Base-by-base conservation (phyloP, 2,888 invertebrate species). In the Drosophila bunnanda region DNA sequence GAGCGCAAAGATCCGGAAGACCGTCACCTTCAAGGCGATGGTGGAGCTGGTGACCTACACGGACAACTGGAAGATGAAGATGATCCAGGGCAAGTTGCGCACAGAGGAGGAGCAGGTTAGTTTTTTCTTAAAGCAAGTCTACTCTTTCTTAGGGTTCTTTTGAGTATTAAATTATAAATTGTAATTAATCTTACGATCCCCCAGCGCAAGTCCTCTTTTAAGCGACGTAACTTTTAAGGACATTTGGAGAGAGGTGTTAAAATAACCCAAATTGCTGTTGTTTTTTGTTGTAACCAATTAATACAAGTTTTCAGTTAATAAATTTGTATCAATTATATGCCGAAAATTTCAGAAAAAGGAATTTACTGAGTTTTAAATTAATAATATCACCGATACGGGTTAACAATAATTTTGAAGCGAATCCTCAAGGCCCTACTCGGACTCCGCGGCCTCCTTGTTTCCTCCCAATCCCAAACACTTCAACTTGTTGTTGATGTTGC, bases 81-180 rank as follows among this genome's bases (percentile, higher is more conserved):
- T 50, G 13, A 66, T 44, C 32, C 64, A 85, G 32, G 36, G 46
- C 9, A 44, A 41, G 43, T 57, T 85, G 53, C 75, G 73, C 20
- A 60, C 74, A 9, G 88, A 82, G 36, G 87, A 86, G 30, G 75
- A 86, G 22, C 86, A 89, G 89, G 89, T 83, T 41, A 32, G 64
- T 8, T 9, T 10, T 15, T 10, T 15, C 2, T 36, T 13, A 36
- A 9, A 32, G n/a, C 5, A 13, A 28, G 38, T 7, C 4, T 36
- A 46, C 30, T 17, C 17, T 25, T 48, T 39, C 38, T 39, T 22
- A 32, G 10, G 4, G 5, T 3, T 12, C 13, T n/a, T 15, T 17
- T 15, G 7, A 15, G 1, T 22, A 28, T 41, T 15, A 9, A 3
- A 20, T 30, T 30, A 13, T 3, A 1, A 1, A 30, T 30, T 2